Base-by-base conservation (phyloP, 2,888 invertebrate genomes). In the Axea sp. region DNA sequence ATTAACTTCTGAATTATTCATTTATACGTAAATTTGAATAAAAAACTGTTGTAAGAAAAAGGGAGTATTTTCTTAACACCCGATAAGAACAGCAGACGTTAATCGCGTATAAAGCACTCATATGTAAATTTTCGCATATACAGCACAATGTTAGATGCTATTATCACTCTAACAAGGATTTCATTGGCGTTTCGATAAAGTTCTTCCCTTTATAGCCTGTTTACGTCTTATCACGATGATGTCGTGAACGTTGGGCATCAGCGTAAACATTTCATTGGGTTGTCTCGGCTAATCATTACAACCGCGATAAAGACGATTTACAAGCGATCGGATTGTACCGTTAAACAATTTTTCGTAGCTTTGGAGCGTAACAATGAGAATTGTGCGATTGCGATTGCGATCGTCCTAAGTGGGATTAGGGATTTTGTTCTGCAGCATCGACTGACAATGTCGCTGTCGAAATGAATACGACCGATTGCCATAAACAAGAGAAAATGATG, bases 261-360 rank as follows among this genome's bases (percentile, higher is more conserved):
- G 59, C 72, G 68, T 62, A 73, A 67, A 67, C 60, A 67, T 57
- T 68, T 62, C 67, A 75, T 72, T 57, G 71, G 53, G 39, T 68
- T 39, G 75, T 49, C 41, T 57, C 51, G 67, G 62, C 57, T 64
- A 68, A 72, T 75, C 75, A 59, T 75, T 68, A 72, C 68, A 64
- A 72, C 62, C 12, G 19, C 72, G 71, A 75, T 75, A 75, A 72
- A 51, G 31, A 64, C 59, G 62, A 75, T 75, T 75, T 75, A 75
- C 68, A 72, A 68, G 49, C 64, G 57, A 75, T 72, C 62, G 57
- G 31, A 68, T 53, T 59, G 60, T 62, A 72, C 75, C 75, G 75
- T 75, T 75, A 75, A 67, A 57, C 47, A 69, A 65, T 60, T 71
- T 67, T 55, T 55, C 71, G 37, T 53, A 8, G 65, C 67, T 67